Conservation (phyloP, 2,797 vertebrate genomes). For the Sus cebifrons region DNA sequence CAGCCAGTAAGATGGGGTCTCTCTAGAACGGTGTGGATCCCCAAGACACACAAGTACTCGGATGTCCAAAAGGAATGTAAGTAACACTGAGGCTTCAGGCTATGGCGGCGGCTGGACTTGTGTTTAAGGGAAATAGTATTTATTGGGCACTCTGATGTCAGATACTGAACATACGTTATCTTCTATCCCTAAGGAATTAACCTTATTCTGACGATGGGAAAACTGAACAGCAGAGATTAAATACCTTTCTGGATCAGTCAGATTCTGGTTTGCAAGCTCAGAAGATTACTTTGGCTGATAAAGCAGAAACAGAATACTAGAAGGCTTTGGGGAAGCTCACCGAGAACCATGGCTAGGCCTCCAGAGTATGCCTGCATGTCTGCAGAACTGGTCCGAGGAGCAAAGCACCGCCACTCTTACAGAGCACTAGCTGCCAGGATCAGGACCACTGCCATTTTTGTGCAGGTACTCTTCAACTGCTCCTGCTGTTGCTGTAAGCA, state of each 20-base stretch:
- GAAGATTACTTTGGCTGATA: background rate
- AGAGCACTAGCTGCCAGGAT: background rate
- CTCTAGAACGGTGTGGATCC: background rate
- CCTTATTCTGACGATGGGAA: constrained; percentile 37
- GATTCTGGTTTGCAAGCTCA: background rate
- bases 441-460: background rate
- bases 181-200: background rate
- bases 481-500: background rate
- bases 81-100: background rate
- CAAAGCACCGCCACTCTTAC: background rate
- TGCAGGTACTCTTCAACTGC: background rate
- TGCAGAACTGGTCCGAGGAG: background rate
- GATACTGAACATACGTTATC: background rate
- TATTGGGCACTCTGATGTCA: background rate
- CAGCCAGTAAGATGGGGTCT: background rate
- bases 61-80: background rate
- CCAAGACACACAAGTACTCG: background rate
- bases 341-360: background rate
- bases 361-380: background rate
- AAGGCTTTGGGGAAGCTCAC: background rate
- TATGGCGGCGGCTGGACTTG: background rate
- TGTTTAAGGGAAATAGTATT: background rate
- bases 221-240: background rate
- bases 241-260: background rate
- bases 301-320: background rate